Conservation (phyloP, 2,797 vertebrate genomes). For the Enteromius afrohamiltoni region DNA sequence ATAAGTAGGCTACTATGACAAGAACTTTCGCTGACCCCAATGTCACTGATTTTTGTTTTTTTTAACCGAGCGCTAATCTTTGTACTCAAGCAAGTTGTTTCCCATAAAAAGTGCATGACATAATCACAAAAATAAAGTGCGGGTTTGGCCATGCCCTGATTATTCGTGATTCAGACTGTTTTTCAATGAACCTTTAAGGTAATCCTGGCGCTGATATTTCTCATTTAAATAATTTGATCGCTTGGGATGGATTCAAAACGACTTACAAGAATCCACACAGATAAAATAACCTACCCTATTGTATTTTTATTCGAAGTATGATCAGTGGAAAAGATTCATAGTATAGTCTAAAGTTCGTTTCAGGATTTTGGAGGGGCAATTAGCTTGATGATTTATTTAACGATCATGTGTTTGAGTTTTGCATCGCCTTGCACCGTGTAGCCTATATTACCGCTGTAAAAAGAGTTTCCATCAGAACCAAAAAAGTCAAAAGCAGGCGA, state of each 20-base stretch:
- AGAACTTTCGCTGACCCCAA: slow-evolving; percentile 18
- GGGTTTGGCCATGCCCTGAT: slow-evolving; percentile 64
- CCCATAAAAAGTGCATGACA: slow-evolving; percentile 14
- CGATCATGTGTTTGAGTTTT: background rate
- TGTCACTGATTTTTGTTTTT: slow-evolving; percentile 17
- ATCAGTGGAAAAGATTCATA: background rate
- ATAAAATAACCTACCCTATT: background rate
- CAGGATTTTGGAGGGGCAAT: background rate
- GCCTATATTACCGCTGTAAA: background rate
- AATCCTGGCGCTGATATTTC: slow-evolving; percentile 66
- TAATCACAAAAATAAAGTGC: slow-evolving; percentile 54
- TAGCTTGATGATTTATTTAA: background rate
- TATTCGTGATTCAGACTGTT: slow-evolving; percentile 63
- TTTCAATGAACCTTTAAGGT: slow-evolving; percentile 55
- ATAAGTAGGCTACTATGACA: background rate
- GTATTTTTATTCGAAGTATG: background rate
- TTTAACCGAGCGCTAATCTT: slow-evolving; percentile 28
- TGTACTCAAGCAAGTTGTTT: slow-evolving; percentile 11
- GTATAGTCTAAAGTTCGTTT: background rate
- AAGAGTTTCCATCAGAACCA: background rate
- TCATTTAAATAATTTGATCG: slow-evolving; percentile 56
- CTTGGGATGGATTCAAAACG: slow-evolving; percentile 33
- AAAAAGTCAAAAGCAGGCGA: slow-evolving; percentile 45
- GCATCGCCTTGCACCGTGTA: background rate
- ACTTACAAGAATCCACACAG: background rate